These are phyloP conservation scores for Megalopta genalis DNA, from an alignment of 1,140 invertebrate genomes.

Conservation along the genomic window DNA sequence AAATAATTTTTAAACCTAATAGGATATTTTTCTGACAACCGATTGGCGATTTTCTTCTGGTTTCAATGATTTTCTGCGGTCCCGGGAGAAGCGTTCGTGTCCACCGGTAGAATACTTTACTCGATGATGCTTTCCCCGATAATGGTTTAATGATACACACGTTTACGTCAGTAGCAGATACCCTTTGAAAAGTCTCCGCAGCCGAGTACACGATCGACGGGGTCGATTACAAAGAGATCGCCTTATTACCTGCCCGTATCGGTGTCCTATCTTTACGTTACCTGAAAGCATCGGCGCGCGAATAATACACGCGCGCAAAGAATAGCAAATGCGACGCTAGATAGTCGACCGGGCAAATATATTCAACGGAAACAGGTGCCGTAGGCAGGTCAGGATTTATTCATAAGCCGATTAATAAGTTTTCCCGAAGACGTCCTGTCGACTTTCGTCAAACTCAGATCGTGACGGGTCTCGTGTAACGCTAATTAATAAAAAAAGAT, in stretches of 20 bases:
- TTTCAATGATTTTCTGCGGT: background rate
- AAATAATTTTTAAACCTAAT: no score
- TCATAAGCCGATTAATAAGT: constrained; percentile 38
- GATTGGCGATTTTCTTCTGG: background rate
- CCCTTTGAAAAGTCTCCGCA: constrained; percentile 50
- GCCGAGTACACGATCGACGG: constrained; percentile 26
- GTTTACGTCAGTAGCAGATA: constrained; percentile 38
- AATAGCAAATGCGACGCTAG: constrained; percentile 35
- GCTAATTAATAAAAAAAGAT: no score
- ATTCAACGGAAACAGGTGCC: constrained; percentile 41
- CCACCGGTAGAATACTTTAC: constrained; percentile 30
- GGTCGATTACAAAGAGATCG: constrained; percentile 54
- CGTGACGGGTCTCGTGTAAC: background rate
- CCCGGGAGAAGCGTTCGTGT: background rate
- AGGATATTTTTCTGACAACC: no score
- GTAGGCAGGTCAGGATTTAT: constrained; percentile 45
- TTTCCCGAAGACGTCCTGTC: background rate
- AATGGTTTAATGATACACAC: constrained; percentile 32
- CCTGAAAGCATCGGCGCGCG: constrained; percentile 49
- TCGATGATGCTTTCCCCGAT: constrained; percentile 13
- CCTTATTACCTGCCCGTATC: constrained; percentile 54
- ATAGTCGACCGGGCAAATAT: constrained; percentile 34
- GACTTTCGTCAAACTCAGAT: background rate
- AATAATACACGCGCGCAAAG: constrained; percentile 51
- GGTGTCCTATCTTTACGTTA: constrained; percentile 50